Evolutionary conservation across 92 coral and sea anemone genomes (phyloP).

Genomic region (Phenganax marumi): DNA sequence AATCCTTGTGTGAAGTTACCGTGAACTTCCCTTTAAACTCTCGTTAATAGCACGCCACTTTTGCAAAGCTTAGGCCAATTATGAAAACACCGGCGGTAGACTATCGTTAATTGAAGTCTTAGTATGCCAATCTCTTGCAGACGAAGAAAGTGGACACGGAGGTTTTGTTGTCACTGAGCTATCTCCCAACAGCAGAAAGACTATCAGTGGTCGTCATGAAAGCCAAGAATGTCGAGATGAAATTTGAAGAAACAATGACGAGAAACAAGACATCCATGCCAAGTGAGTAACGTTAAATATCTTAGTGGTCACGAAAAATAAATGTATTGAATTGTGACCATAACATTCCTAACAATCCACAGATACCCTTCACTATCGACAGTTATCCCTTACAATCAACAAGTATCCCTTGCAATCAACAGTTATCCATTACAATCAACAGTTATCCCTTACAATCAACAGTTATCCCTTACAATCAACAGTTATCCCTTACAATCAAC

Average conservation of each 20-base stretch:
- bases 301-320: background rate
- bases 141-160: constrained; percentile 58
- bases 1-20: too few species aligned
- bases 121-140: constrained; percentile 1
- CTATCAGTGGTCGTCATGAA: constrained; percentile 91
- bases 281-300: background rate
- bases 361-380: background rate
- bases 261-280: constrained; percentile 21
- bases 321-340: too few species aligned
- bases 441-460: background rate
- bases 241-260: constrained; percentile 31
- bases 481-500: background rate
- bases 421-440: background rate
- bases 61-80: background rate
- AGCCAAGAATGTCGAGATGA: constrained; percentile 70
- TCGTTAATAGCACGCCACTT: too few species aligned
- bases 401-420: background rate
- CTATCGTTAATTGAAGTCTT: background rate
- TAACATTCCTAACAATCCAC: background rate
- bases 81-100: background rate
- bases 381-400: background rate
- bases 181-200: constrained; percentile 95
- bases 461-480: background rate
- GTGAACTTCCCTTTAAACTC: too few species aligned
- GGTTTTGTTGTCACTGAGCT: constrained; percentile 78